Conservation (phyloP, 2,888 invertebrate genomes). For the Agrotis puta region DNA sequence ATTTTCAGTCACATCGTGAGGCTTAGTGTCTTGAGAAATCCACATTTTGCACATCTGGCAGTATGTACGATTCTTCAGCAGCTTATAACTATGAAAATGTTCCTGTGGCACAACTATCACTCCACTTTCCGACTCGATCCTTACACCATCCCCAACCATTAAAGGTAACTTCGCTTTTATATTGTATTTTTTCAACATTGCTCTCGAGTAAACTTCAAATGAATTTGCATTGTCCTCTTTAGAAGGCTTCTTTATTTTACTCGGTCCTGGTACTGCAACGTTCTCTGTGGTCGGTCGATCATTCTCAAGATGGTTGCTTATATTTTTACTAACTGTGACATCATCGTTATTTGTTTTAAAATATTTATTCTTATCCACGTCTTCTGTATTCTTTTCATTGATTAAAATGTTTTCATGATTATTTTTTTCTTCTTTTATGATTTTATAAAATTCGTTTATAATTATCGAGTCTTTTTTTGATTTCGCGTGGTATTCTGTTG, state of each 20-base stretch:
- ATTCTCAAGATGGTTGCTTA: background rate
- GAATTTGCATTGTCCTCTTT: background rate
- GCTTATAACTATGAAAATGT: constrained; percentile 33
- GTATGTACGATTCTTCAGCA: background rate
- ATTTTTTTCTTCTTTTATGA: background rate
- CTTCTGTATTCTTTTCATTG: background rate
- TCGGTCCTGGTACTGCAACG: background rate
- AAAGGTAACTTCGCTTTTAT: constrained; percentile 10
- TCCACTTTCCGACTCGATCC: constrained; percentile 11
- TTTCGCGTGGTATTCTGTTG: constrained; percentile 27
- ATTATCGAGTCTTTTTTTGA: constrained; percentile 1
- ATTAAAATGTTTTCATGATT: background rate
- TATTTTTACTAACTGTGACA: background rate
- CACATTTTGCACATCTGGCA: constrained; percentile 36
- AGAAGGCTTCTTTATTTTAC: background rate
- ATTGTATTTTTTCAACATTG: constrained; percentile 18
- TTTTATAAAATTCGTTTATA: constrained; percentile 33
- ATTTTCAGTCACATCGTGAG: constrained; percentile 7
- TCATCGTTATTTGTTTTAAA: background rate
- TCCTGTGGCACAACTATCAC: background rate
- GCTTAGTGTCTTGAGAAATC: background rate
- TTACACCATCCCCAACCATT: background rate
- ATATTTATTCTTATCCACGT: background rate
- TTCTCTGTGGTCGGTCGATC: background rate
- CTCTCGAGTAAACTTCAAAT: constrained; percentile 24